Percentiles rank a stretch among this genome's conserved stretches.
Evolutionary conservation across 2,888 invertebrate species (phyloP).

Genomic region (Craniophora ligustri): DNA sequence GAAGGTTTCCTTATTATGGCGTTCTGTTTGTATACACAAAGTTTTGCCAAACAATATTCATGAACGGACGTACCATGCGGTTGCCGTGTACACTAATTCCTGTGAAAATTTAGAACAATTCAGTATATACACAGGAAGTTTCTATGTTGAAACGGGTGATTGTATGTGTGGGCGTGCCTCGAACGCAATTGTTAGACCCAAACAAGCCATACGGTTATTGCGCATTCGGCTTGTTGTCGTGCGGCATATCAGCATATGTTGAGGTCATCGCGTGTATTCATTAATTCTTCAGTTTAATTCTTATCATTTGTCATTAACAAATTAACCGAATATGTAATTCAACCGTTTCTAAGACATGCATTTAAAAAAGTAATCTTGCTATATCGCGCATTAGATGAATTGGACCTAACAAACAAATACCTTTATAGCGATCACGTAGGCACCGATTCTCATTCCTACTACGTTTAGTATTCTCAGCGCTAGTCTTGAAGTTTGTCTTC

Average conservation of each 20-base stretch:
- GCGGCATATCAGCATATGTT: constrained; percentile 63
- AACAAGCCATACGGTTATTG: constrained; percentile 64
- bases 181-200: constrained; percentile 71
- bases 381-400: too few species aligned
- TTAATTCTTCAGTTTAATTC: constrained; percentile 68
- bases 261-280: constrained; percentile 71
- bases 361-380: constrained; percentile 33
- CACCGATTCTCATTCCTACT: constrained; percentile 42
- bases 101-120: constrained; percentile 59
- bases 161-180: constrained; percentile 77
- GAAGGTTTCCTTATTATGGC: constrained; percentile 35
- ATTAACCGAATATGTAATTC: constrained; percentile 34
- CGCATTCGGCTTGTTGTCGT: constrained; percentile 73
- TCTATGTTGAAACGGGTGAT: constrained; percentile 73
- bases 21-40: constrained; percentile 37
- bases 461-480: constrained; percentile 18
- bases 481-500: constrained; percentile 10
- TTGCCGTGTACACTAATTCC: constrained; percentile 48
- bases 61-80: constrained; percentile 38
- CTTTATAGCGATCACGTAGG: constrained; percentile 43
- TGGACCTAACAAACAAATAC: constrained; percentile 25
- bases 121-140: constrained; percentile 78
- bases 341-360: constrained; percentile 28
- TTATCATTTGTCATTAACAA: constrained; percentile 56
- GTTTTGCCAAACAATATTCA: constrained; percentile 49